phyloP scores from a whole-genome alignment of 2,797 vertebrate species.

The Mus spretus region DNA sequence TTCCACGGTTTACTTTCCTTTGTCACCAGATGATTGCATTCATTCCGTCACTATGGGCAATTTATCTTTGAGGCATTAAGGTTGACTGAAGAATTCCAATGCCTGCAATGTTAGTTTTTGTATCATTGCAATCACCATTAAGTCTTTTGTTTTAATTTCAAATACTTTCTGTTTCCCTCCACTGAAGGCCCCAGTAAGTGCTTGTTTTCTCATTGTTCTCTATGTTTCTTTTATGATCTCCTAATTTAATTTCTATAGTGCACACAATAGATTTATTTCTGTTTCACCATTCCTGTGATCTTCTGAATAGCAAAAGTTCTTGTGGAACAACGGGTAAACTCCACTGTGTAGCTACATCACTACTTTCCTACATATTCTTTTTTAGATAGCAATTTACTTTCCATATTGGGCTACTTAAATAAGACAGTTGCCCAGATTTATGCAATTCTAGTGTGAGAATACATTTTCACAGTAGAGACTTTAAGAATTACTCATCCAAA shows the following conservation, averaged over 20 bases:
- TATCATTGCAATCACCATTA: not conserved
- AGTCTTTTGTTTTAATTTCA: not conserved
- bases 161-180: not conserved
- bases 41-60: not conserved
- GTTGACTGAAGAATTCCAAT: not conserved
- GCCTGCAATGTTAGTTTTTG: not conserved
- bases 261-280: not conserved
- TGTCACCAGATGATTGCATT: not conserved
- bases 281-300: not conserved
- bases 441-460: not conserved
- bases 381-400: not conserved
- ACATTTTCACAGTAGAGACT: not conserved
- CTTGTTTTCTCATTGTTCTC: not conserved
- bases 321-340: not conserved
- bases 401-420: not conserved
- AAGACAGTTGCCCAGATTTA: not conserved
- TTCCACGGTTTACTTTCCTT: slow-evolving; percentile 8
- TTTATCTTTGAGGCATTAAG: not conserved
- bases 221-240: not conserved
- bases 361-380: not conserved
- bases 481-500: slow-evolving; percentile 29
- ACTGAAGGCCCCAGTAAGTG: not conserved
- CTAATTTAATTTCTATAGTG: not conserved
- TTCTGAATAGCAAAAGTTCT: not conserved
- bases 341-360: not conserved